Evolutionary conservation across 2,797 vertebrate species (phyloP), one percentile per base, ranked within the genome.

Genomic region (Muscicapa comitata): DNA sequence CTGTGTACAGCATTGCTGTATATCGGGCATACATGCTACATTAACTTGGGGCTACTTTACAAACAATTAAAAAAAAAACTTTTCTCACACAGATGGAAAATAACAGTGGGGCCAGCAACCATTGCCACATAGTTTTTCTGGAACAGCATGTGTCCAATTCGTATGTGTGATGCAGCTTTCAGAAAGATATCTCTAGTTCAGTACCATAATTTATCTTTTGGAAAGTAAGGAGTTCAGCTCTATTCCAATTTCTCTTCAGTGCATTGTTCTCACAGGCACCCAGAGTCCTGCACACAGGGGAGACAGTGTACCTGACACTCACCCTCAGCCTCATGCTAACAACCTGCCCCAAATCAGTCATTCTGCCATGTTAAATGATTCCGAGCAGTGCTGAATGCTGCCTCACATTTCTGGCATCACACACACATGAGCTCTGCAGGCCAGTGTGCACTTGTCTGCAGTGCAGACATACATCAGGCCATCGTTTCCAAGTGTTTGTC

Each of bases 201-300:
- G 55, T 35, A 58, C 35, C 18, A 12, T 58, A 33, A 58, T 54
- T 75, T 51, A 15, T 68, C 47, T 75, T 65, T 75, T 15, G 21
- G 67, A 48, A 63, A 76, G 48, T 21, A 7, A 7, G 33, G 40
- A 28, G 29, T 82, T 93, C 3, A 29, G 42, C 50, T 80, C 45
- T 80, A 12, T 67, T n/a, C 10, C 2, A 26, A 8, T 26, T 0
- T 1, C 9, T 87, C 7, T 73, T 72, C 0, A 0, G 11, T 35
- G 38, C 11, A 4, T 25, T 1, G 1, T 61, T 90, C 51, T 78
- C 38, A 48, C 38, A 86, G n/a, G 51, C 84, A 4, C 40, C 13
- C 38, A 28, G 68, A 42, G 24, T 65, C 24, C 58, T 75, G 50
- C 35, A 17, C 12, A 6, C 1, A 4, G 17, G 31, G 35, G 10